These are phyloP conservation scores for Ganaspis sp. DNA, from an alignment of 1,140 invertebrate species.

Conservation along the genomic window DNA sequence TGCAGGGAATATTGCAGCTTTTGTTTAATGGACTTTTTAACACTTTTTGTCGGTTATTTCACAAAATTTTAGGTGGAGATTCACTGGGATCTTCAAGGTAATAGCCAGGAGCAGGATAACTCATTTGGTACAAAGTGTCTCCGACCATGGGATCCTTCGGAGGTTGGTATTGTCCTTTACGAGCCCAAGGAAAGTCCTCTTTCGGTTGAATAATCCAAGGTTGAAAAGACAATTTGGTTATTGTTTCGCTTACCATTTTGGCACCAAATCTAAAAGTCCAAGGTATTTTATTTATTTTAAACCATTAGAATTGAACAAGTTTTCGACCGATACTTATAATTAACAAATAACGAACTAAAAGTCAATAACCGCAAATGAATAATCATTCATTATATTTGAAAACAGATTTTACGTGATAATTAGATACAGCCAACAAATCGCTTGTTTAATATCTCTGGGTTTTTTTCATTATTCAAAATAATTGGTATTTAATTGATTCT, in stretches of 20 bases:
- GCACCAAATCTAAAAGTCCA: constrained; percentile 71
- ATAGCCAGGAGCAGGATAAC: constrained; percentile 74
- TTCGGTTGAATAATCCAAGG: constrained; percentile 70
- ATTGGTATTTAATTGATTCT: background rate
- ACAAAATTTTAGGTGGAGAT: background rate
- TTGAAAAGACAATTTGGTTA: constrained; percentile 79
- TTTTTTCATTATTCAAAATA: background rate
- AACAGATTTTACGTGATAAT: too few species aligned
- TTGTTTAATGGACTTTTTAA: background rate
- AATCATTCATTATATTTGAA: too few species aligned
- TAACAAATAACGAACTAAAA: too few species aligned
- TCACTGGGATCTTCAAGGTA: constrained; percentile 62
- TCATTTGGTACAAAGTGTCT: constrained; percentile 74
- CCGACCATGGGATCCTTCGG: constrained; percentile 70
- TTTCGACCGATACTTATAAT: background rate
- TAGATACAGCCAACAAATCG: too few species aligned
- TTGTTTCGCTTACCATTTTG: constrained; percentile 78
- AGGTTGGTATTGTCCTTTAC: constrained; percentile 64
- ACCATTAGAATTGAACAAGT: too few species aligned
- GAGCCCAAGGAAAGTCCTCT: constrained; percentile 71
- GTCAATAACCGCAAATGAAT: too few species aligned
- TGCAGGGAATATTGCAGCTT: background rate
- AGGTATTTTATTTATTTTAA: too few species aligned
- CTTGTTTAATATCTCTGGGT: too few species aligned
- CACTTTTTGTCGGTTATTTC: background rate